These are phyloP conservation scores for Ormia ochracea DNA, from an alignment of 2,888 invertebrate genomes.

Conservation along the genomic window DNA sequence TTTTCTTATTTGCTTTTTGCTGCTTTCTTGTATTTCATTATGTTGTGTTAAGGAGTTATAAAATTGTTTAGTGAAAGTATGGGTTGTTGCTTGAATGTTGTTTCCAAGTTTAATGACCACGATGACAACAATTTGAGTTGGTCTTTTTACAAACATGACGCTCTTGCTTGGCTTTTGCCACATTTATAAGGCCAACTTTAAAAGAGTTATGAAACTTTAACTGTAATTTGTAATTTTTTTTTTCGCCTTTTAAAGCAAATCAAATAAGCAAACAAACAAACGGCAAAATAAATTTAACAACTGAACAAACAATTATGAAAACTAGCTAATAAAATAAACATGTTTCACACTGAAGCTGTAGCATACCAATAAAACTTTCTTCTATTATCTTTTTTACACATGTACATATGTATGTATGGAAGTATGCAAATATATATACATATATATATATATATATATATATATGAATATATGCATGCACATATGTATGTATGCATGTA, in stretches of 20 bases:
- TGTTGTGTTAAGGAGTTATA: constrained; percentile 53
- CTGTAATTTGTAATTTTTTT: not conserved
- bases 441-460: not conserved
- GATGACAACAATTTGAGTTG: constrained; percentile 36
- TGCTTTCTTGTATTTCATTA: constrained; percentile 31
- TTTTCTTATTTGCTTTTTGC: no score
- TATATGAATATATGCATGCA: not conserved
- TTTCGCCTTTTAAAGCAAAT: constrained; percentile 2
- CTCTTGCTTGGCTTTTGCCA: not conserved
- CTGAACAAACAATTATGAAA: no score
- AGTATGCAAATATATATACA: not conserved
- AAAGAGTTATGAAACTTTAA: constrained; percentile 42
- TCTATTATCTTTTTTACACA: not conserved
- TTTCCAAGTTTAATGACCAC: constrained; percentile 51
- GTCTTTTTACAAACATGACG: constrained; percentile 16
- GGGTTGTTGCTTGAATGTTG: constrained; percentile 7
- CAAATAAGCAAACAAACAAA: not conserved
- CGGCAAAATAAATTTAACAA: no score
- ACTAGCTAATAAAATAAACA: constrained; percentile 52
- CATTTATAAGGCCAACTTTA: constrained; percentile 33
- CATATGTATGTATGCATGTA: not conserved
- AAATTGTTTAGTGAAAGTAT: constrained; percentile 56
- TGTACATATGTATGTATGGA: not conserved
- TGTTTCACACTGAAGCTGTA: constrained; percentile 7
- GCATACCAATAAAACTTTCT: not conserved